Base-by-base conservation (phyloP, 1,140 invertebrate species). In the Pteromalus puparum region DNA sequence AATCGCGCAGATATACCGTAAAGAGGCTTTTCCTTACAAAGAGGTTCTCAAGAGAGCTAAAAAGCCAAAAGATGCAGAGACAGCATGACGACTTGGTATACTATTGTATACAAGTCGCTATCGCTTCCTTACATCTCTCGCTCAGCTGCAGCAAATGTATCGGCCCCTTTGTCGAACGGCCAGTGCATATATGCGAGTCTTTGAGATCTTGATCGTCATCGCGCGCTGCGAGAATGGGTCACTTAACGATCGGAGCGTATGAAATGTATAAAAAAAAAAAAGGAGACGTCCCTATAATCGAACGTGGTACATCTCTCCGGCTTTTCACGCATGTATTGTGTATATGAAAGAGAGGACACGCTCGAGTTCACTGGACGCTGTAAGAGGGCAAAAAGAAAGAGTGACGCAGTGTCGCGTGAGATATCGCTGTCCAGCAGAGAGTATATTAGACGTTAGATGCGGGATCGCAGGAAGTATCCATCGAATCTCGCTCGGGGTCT, bases 181-280 rank as follows among this genome's bases (percentile, higher is more conserved):
- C 53, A 0, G 18, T 81, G 84, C 73, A 48, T 48, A 48, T 10
- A 48, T 10, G 10, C 46, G 9, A 1, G 81, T 68, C 74, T 78
- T 53, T 78, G 46, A 83, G 82, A 83, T 78, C 82, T 83, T 83
- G 82, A 83, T 83, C 75, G 74, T 78, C 82, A 83, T 83, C 82
- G 75, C 75, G 26, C 24, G 61, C 0, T 18, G 18, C 26, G 53
- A 83, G 82, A 78, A 83, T 70, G 26, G 75, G 26, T 78, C 65
- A 77, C 81, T 76, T 83, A 83, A 83, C 73, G 65, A 76, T 9
- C 1, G 21, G 28, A 42, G 38, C 38, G 38, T 42, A 42, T 12
- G 30, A 34, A 34, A 42, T 42, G 10, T 24, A 26, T 3, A 42
- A 24, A 76, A 24, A 48, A 75, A 75, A 42, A 21, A 13, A 10